These are phyloP conservation scores for Parascotia fuliginaria DNA, from an alignment of 2,888 invertebrate genomes.

Conservation along the genomic window DNA sequence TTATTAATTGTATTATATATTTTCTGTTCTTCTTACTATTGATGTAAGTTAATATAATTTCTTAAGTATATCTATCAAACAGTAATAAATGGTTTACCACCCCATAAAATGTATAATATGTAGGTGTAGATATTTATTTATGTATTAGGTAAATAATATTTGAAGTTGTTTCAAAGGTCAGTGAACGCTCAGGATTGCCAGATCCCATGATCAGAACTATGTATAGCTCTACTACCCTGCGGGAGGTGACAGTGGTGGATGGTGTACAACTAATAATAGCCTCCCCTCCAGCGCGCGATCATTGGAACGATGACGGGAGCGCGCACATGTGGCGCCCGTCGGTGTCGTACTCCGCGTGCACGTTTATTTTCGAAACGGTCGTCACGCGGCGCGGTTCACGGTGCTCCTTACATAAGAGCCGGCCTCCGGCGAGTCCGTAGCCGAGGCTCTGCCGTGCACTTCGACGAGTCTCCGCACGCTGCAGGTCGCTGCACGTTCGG, in stretches of 20 bases:
- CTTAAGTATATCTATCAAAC: background rate
- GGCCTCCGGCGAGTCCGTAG: constrained; percentile 53
- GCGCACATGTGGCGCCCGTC: constrained; percentile 82
- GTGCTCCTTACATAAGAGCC: constrained; percentile 76
- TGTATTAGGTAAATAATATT: constrained; percentile 38
- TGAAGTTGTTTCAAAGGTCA: constrained; percentile 74
- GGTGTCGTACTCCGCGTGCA: constrained; percentile 67
- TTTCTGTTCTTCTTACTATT: background rate
- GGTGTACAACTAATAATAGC: constrained; percentile 83
- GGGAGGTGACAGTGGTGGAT: constrained; percentile 86
- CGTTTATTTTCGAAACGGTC: constrained; percentile 83
- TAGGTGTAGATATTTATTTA: constrained; percentile 2
- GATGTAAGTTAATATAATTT: background rate
- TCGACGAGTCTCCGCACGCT: constrained; percentile 65
- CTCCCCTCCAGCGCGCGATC: constrained; percentile 82
- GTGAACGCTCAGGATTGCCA: constrained; percentile 81
- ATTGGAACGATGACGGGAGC: constrained; percentile 73
- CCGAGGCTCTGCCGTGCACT: constrained; percentile 57
- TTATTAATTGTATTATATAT: background rate
- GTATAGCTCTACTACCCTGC: constrained; percentile 83
- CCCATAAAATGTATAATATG: background rate
- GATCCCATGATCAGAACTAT: constrained; percentile 80
- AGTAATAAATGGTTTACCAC: background rate
- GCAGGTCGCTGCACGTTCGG: constrained; percentile 82
- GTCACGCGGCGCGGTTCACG: constrained; percentile 81